Evolutionary conservation across 2,888 invertebrate species (phyloP), one percentile per base, ranked within the genome.

Genomic region (Muscina levida): DNA sequence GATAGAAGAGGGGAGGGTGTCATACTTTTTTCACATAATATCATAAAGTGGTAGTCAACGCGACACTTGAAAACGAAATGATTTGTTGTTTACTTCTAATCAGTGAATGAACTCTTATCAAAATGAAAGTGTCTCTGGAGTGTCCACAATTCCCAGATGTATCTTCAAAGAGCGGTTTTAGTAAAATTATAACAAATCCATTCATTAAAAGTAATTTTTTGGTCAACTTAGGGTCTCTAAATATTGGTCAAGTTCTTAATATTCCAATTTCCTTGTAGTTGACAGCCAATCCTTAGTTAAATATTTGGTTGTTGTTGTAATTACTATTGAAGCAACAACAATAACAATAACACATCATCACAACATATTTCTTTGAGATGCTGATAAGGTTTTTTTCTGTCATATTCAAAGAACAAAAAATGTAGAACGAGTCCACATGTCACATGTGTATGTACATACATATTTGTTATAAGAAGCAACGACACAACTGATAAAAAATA

Each of bases 341-440:
- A 66, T n/a, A n/a, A n/a, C n/a, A n/a, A n/a, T n/a, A n/a, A n/a
- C n/a, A n/a, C n/a, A n/a, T n/a, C 70, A 71, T 53, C 37, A 66
- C 65, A 79, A 66, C 72, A 76, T 72, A 66, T 24, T 53, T 77
- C 62, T 68, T 26, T 72, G 70, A 80, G 82, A 75, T 80, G 83
- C 80, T 82, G 83, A 84, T 84, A 84, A 84, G 83, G 74, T 42
- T 46, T 74, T 68, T 72, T 75, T 65, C 71, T 46, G 31, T 44
- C 15, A 51, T 8, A 39, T 59, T 59, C 59, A 15, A 37, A 48
- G 66, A 66, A 24, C 19, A 79, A 48, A 74, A 77, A 74, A 66
- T 76, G 46, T 57, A 78, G 82, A 84, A 82, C 81, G 82, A 83
- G 83, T 82, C 82, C 84, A 84, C 83, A 82, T 84, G 83, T 79